Evolutionary conservation across 2,113 vertebrate genomes (phyloP).

Genomic region (Anarrhichthys ocellatus): DNA sequence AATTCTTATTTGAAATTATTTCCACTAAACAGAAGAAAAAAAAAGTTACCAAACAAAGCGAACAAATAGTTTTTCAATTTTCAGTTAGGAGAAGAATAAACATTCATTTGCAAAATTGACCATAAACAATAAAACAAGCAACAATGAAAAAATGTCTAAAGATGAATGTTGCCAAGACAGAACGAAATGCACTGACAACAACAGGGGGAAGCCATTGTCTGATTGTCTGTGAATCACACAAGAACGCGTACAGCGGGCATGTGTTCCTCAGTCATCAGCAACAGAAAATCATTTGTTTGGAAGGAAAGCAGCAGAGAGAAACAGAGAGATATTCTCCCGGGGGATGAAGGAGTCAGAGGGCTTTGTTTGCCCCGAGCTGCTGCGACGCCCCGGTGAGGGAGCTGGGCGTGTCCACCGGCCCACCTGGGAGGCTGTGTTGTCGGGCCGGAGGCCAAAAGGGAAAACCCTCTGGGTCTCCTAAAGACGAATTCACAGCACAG

Average conservation of each 20-base stretch:
- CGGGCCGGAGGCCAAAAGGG: conserved; percentile 55
- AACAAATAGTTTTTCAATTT: conserved; percentile 63
- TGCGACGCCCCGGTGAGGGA: conserved; percentile 46
- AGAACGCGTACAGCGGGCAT: conserved; percentile 21
- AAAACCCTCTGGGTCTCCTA: conserved; percentile 15
- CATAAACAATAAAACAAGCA: conserved; percentile 67
- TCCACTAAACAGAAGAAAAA: conserved; percentile 49
- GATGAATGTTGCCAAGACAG: conserved; percentile 69
- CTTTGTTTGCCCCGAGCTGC: conserved; percentile 55
- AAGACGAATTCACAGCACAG: conserved; percentile 17
- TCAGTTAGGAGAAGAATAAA: conserved; percentile 67
- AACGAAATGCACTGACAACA: conserved; percentile 66
- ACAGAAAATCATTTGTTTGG: conserved; percentile 61
- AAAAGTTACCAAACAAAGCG: conserved; percentile 60
- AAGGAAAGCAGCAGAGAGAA: conserved; percentile 16
- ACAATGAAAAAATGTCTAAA: conserved; percentile 65
- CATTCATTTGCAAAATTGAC: conserved; percentile 68
- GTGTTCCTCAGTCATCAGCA: conserved; percentile 64
- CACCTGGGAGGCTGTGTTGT: conserved; percentile 58
- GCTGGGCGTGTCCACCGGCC: conserved; percentile 54
- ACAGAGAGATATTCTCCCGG: conserved; percentile 33
- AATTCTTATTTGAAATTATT: conserved; percentile 65
- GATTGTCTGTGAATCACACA: conserved; percentile 75
- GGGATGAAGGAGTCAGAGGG: conserved; percentile 58
- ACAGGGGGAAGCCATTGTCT: conserved; percentile 67